Evolutionary conservation across 2,888 invertebrate species (phyloP), one percentile per base, ranked within the genome.

Genomic region (Sphinx pinastri): DNA sequence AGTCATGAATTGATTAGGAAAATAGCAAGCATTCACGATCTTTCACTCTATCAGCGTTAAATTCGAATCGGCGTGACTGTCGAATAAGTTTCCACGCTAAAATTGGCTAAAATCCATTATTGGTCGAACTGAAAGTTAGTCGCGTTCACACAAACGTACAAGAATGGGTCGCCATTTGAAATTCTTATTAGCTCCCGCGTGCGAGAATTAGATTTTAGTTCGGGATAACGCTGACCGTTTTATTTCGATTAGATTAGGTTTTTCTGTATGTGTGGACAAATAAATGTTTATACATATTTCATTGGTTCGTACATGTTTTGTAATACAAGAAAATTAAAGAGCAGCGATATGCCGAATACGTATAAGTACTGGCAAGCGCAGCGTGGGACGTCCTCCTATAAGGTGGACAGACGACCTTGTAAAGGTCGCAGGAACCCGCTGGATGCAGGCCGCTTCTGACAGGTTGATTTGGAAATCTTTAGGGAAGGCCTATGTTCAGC

Each of bases 141-240:
- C 76, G 72, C 76, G 77, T 77, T 78, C 77, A 73, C 79, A 74
- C 70, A 75, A 74, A 73, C 73, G 70, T 78, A 78, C 79, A 79
- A 77, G 76, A 73, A 74, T 73, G 60, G 71, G 31, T 68, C 74
- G 75, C 79, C 73, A 84, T 84, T 84, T 84, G 82, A 81, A 84
- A 84, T 84, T 84, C 85, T 80, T 83, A 84, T 84, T 80, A 79
- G 81, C 73, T 75, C 72, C 74, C 78, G 78, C 80, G 79, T 79
- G 81, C 76, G 78, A 75, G 78, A 81, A 81, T 83, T 83, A 79
- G 79, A 82, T 84, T 77, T 74, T 75, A 77, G 67, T 57, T 57
- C 72, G 66, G 73, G 75, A 75, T 80, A 77, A 77, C 73, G 76
- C 81, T 79, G 75, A 80, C 74, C 67, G 73, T 73, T 75, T 70